These are phyloP conservation scores for Dryocosmus kuriphilus DNA, from an alignment of 2,888 invertebrate species.

Conservation along the genomic window DNA sequence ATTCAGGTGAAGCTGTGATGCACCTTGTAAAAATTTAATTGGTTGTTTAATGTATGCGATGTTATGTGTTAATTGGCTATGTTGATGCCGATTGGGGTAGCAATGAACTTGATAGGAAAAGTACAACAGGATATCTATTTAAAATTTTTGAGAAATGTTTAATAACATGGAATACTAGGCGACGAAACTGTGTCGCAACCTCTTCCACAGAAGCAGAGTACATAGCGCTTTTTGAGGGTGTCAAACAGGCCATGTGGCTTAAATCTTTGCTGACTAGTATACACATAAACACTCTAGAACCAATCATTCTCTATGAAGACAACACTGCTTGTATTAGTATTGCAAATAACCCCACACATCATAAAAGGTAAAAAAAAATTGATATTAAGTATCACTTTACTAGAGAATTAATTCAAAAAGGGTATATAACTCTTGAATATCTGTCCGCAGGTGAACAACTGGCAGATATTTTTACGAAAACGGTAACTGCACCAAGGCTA, in stretches of 20 bases:
- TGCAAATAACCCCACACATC: slow-evolving; percentile 64
- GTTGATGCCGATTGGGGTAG: slow-evolving; percentile 42
- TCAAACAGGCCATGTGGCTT: slow-evolving; percentile 67
- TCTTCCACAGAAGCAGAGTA: slow-evolving; percentile 52
- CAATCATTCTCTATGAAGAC: slow-evolving; percentile 64
- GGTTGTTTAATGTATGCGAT: slow-evolving; percentile 50
- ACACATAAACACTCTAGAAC: slow-evolving; percentile 53
- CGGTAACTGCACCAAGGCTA: too few species aligned
- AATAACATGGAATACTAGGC: slow-evolving; percentile 42
- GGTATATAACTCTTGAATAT: too few species aligned
- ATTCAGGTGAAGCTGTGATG: background rate
- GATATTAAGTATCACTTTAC: slow-evolving; percentile 66
- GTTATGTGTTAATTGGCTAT: slow-evolving; percentile 43
- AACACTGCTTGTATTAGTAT: slow-evolving; percentile 67
- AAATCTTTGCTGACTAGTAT: slow-evolving; percentile 62
- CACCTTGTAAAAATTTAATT: too few species aligned
- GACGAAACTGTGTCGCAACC: slow-evolving; percentile 58
- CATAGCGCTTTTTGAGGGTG: slow-evolving; percentile 63
- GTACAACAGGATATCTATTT: slow-evolving; percentile 43
- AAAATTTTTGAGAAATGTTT: slow-evolving; percentile 13
- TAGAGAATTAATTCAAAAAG: slow-evolving; percentile 31
- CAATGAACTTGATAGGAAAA: slow-evolving; percentile 35
- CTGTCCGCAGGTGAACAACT: too few species aligned
- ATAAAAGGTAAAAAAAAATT: slow-evolving; percentile 65
- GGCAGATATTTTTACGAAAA: too few species aligned